Conservation (phyloP, 2,888 invertebrate genomes). For the Molanna angustata region DNA sequence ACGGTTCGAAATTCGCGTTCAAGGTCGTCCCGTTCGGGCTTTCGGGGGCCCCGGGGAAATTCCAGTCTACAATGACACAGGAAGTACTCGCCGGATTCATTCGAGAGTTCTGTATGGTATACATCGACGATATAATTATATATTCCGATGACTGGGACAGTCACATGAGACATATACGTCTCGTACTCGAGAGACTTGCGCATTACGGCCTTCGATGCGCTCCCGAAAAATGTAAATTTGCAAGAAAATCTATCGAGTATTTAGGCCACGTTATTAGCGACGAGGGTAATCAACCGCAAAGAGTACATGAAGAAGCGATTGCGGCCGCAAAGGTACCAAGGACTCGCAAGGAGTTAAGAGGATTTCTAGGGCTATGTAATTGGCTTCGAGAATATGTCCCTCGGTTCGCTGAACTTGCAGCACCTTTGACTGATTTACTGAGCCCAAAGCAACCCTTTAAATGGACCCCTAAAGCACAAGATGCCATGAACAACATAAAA, state of each 20-base stretch:
- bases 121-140: too few relatives aligned
- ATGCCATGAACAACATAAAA: too few relatives aligned
- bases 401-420: background rate
- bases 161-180: background rate
- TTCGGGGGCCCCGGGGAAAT: background rate
- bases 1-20: conserved; percentile 3
- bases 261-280: background rate
- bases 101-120: background rate
- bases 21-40: conserved; percentile 4
- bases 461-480: too few relatives aligned
- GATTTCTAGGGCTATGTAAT: background rate
- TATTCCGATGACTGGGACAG: background rate
- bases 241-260: background rate
- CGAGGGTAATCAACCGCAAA: background rate
- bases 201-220: background rate
- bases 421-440: background rate
- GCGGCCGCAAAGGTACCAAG: too few relatives aligned
- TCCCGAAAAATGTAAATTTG: background rate
- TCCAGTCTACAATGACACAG: background rate
- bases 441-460: background rate
- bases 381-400: background rate
- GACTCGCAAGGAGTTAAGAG: too few relatives aligned
- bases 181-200: background rate
- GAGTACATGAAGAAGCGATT: background rate
- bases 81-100: conserved; percentile 5